A percentile compares a stretch with the other conserved stretches of the same genome.
Conservation (phyloP, 2,113 vertebrate genomes). For the Syrrhaptes paradoxus region DNA sequence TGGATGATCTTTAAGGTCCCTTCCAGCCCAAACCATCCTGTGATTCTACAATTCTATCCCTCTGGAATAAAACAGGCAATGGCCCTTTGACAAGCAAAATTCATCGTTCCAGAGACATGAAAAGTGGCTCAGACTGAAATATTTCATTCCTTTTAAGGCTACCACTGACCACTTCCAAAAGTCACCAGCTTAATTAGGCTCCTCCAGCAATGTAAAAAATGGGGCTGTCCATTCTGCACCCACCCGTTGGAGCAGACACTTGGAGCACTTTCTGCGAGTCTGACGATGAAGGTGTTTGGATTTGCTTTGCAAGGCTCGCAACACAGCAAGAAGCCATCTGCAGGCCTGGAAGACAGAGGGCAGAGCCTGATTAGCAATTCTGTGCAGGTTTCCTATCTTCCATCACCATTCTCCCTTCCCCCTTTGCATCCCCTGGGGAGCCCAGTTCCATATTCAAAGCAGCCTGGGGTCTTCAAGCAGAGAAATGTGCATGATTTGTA, state of each 20-base stretch:
- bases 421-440: conserved; percentile 23
- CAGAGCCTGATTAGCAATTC: conserved; percentile 61
- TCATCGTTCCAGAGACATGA: background rate
- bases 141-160: background rate
- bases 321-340: conserved; percentile 52
- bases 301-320: conserved; percentile 27
- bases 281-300: conserved; percentile 36
- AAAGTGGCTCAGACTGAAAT: background rate
- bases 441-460: conserved; percentile 70
- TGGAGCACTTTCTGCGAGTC: background rate
- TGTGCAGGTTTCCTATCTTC: conserved; percentile 47
- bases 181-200: background rate
- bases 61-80: background rate
- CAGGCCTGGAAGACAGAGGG: conserved; percentile 32
- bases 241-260: background rate
- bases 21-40: no score
- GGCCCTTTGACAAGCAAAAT: background rate
- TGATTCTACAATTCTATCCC: background rate
- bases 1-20: no score
- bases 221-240: background rate
- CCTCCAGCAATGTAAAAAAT: background rate
- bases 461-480: conserved; percentile 69
- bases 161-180: background rate
- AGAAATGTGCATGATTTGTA: conserved; percentile 71
- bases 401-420: conserved; percentile 20